Evolutionary conservation across 2,888 invertebrate genomes (phyloP), one percentile per base, ranked within the genome.

Genomic region (Chorisops tibialis): DNA sequence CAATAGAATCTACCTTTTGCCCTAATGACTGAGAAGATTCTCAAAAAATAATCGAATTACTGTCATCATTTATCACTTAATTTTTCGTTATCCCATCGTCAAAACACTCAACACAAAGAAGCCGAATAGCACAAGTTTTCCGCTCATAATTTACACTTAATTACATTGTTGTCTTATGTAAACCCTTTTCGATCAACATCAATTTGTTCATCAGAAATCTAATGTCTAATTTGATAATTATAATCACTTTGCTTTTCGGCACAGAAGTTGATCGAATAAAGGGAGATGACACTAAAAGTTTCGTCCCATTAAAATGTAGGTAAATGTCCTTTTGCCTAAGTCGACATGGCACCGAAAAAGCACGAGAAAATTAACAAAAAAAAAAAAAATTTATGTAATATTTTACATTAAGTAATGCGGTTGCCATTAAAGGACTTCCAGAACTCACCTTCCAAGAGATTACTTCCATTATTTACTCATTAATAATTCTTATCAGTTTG

Each of bases 391-490:
- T n/a, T 9, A 9, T 30, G 30, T 30, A 30, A 30, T 30, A 7
- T 30, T 9, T 30, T 30, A 30, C 30, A 30, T 9, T 30, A 30
- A 30, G 30, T 30, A 30, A 30, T 30, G 30, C 30, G 30, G 30
- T 30, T 30, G 30, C 30, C 30, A 2, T 30, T 30, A 30, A 7
- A 30, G 9, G 30, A 30, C 9, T 30, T 30, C 9, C 30, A 30
- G 30, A 7, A 30, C 30, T 30, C 66, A 63, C 62, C 62, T 67
- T 67, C 63, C 67, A 66, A 67, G 67, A 68, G 70, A 70, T 71
- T 71, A 71, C 70, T 70, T 70, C 69, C 70, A 70, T 70, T 71
- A 71, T 70, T 68, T 68, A 68, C 68, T 70, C 71, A 71, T 72
- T 72, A 70, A 71, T 71, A 71, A 71, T 71, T 71, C 69, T 70